Evolutionary conservation across 2,797 vertebrate genomes (phyloP).

Genomic region (Takifugu rubripes): DNA sequence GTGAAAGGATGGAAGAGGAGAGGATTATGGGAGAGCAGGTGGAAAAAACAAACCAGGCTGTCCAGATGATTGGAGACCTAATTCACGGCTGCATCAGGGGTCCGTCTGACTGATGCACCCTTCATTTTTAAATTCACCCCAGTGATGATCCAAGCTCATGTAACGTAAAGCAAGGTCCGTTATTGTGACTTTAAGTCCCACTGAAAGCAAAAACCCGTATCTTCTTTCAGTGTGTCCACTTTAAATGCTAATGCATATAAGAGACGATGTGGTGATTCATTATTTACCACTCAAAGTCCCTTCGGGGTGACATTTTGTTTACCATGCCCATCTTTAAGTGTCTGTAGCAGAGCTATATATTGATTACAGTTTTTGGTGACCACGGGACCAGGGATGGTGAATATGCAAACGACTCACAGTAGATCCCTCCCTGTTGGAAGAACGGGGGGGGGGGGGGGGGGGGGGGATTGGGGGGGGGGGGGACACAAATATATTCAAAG

Average conservation of each 20-base stretch:
- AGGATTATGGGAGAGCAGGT: constrained; percentile 6
- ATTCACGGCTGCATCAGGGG: background rate
- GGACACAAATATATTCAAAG: constrained; percentile 25
- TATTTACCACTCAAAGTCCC: constrained; percentile 54
- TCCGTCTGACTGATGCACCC: constrained; percentile 42
- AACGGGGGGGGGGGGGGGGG: too few relatives aligned
- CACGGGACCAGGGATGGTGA: constrained; percentile 21
- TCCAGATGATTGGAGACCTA: constrained; percentile 26
- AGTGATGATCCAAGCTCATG: constrained; percentile 18
- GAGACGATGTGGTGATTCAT: constrained; percentile 53
- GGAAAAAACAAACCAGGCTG: constrained; percentile 38
- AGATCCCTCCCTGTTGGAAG: background rate
- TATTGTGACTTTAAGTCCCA: constrained; percentile 22
- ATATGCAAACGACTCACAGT: constrained; percentile 1
- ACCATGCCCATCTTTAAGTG: constrained; percentile 44
- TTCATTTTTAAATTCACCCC: constrained; percentile 41
- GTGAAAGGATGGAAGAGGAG: constrained; percentile 38
- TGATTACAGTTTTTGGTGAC: constrained; percentile 44
- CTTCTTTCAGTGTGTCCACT: constrained; percentile 60
- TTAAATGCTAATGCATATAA: constrained; percentile 68
- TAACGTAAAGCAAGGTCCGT: constrained; percentile 20
- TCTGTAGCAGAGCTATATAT: constrained; percentile 43
- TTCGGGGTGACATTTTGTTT: constrained; percentile 45
- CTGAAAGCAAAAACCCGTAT: constrained; percentile 38
- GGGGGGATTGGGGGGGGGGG: too few relatives aligned